phyloP scores from a whole-genome alignment of 2,888 invertebrate species.

The Heteromyza rotundicornis region DNA sequence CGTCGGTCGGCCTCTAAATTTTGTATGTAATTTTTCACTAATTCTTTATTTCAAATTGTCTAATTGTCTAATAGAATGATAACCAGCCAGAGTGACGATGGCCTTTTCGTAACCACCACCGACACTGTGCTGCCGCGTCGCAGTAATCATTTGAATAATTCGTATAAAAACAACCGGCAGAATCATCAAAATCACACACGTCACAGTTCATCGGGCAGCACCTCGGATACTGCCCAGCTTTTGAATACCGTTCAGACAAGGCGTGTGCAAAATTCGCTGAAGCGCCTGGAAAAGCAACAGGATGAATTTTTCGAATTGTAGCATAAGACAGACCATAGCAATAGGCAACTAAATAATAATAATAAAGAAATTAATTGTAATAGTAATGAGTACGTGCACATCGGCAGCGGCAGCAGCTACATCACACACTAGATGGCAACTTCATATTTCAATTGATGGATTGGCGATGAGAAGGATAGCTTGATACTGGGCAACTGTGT shows the following conservation, averaged over 20 bases:
- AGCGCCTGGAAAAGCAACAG: conserved; percentile 82
- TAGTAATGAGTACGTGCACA: not conserved
- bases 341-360: conserved; percentile 7
- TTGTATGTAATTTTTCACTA: not conserved
- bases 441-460: too few relatives aligned
- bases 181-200: conserved; percentile 50
- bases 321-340: conserved; percentile 62
- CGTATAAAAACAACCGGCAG: conserved; percentile 53
- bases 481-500: too few relatives aligned
- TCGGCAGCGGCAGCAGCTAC: too few relatives aligned
- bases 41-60: not conserved
- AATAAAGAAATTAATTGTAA: not conserved
- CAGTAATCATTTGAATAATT: conserved; percentile 51
- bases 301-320: conserved; percentile 93
- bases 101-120: conserved; percentile 50
- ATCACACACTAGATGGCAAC: too few relatives aligned
- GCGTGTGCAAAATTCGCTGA: conserved; percentile 79
- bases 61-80: conserved; percentile 43
- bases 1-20: too few relatives aligned
- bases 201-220: conserved; percentile 65
- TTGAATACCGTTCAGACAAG: conserved; percentile 79
- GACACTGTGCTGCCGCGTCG: conserved; percentile 51
- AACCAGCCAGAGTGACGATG: conserved; percentile 57
- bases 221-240: conserved; percentile 62
- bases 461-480: too few relatives aligned